Evolutionary conservation across 2,113 vertebrate species (phyloP), one percentile per base, ranked within the genome.

Genomic region (Forbesichthys agassizii): DNA sequence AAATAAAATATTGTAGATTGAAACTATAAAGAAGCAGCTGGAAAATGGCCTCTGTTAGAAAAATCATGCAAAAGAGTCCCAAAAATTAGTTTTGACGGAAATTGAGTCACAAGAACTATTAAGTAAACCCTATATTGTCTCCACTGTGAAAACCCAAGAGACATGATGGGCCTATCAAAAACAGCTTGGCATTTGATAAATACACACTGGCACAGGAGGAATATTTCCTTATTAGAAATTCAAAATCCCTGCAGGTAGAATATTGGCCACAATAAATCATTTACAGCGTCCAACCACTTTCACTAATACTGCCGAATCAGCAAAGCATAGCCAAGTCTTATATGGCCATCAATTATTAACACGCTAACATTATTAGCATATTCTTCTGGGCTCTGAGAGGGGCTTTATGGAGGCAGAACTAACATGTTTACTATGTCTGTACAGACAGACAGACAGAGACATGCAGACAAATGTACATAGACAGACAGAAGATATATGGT

Each of bases 331-430:
- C 77, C 81, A 59, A 79, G 64, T 80, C 80, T 86, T 88, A 83
- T 90, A 82, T 80, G 83, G 77, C 79, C 83, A 90, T 93, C 88
- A 90, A 90, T 92, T 90, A 90, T 93, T 92, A 88, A 93, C 83
- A 79, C 61, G 48, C 81, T 88, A 90, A 90, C 80, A 48, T 76
- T 87, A 87, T 90, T 88, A 90, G 75, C 83, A 88, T 84, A 79
- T 83, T 83, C 81, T 78, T 75, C 65, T 80, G 33, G 46, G 61
- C 79, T 71, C 66, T 64, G 66, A 74, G 75, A 69, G 60, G 73
- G 58, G 53, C 61, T 68, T 33, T 54, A 12, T 57, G 9, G 63
- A 65, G 63, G 20, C 51, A 33, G 20, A 56, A 56, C 14, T n/a
- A 20, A n/a, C 16, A 8, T n/a, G 9, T 18, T 20, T 56, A 56